Evolutionary conservation across 2,888 invertebrate species (phyloP).

Genomic region (Morpho achilles): DNA sequence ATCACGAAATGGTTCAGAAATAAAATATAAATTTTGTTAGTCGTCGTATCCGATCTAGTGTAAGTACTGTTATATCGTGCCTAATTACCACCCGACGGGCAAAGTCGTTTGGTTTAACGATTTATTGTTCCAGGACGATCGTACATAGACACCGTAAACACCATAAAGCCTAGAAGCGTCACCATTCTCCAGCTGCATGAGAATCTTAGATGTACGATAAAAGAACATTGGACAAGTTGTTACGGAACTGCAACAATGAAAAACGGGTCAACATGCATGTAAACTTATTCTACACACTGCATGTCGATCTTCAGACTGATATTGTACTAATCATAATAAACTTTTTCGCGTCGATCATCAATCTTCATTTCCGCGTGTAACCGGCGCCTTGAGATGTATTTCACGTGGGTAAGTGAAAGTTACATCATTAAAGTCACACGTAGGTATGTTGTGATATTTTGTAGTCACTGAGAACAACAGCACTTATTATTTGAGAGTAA

Average conservation of each 20-base stretch:
- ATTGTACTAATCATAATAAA: constrained; percentile 46
- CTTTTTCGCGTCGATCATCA: constrained; percentile 54
- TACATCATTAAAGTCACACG: constrained; percentile 50
- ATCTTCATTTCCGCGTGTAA: constrained; percentile 71
- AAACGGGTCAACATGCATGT: neutral
- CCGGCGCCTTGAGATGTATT: constrained; percentile 62
- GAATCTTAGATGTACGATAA: no score
- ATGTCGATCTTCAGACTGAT: constrained; percentile 19
- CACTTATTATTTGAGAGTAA: no score
- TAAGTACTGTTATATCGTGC: no score
- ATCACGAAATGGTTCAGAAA: neutral
- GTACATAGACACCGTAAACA: neutral
- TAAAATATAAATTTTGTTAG: neutral
- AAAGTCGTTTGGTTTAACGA: neutral
- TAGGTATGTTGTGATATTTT: constrained; percentile 44
- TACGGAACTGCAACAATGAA: no score
- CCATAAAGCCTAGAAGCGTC: no score
- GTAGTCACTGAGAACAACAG: constrained; percentile 20
- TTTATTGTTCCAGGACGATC: neutral
- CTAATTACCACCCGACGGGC: neutral
- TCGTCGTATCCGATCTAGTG: no score
- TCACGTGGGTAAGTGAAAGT: constrained; percentile 67
- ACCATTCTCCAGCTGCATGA: no score
- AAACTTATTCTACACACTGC: neutral
- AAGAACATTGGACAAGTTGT: no score